Evolutionary conservation across 2,888 invertebrate genomes (phyloP), one percentile per base, ranked within the genome.

Genomic region (Hedychridium roseum): DNA sequence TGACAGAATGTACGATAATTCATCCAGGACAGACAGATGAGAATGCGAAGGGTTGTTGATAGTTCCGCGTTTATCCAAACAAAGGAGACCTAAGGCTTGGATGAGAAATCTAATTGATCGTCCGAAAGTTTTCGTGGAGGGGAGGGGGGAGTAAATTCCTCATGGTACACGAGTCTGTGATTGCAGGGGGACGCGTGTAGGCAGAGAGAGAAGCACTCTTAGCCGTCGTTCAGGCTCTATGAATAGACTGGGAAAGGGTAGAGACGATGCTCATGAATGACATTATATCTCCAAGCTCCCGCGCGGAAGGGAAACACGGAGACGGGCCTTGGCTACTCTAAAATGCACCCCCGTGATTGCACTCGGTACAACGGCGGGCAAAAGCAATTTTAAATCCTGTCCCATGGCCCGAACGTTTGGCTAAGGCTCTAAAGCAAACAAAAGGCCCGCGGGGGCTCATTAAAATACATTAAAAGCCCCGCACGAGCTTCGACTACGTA

Each of bases 311-410:
- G 35, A 34, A 54, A 46, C 46, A 44, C 41, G 50, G 47, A 55
- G 48, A n/a, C n/a, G n/a, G n/a, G n/a, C n/a, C n/a, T n/a, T 30
- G 50, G 30, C 58, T 60, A 40, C 45, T 64, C 43, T 56, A 54
- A 67, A 66, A 66, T 70, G 65, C 66, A 68, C 67, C 69, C 69
- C 54, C 43, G 46, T 46, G 57, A 60, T 64, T 66, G 56, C 60
- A 55, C 49, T 45, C 36, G 14, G 39, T 45, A 50, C 45, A 42
- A 16, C 23, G 37, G 18, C 38, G 44, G 44, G 46, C 59, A 62
- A 54, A 55, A 66, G 64, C 61, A 69, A 69, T 71, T 67, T 69
- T 54, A 55, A 59, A 61, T 62, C 56, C 57, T 54, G 61, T 45
- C 54, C 46, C 55, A 50, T 45, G 47, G 54, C 57, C 56, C 55